Conservation (phyloP, 2,113 vertebrate genomes). For the Cyrtonyx montezumae region DNA sequence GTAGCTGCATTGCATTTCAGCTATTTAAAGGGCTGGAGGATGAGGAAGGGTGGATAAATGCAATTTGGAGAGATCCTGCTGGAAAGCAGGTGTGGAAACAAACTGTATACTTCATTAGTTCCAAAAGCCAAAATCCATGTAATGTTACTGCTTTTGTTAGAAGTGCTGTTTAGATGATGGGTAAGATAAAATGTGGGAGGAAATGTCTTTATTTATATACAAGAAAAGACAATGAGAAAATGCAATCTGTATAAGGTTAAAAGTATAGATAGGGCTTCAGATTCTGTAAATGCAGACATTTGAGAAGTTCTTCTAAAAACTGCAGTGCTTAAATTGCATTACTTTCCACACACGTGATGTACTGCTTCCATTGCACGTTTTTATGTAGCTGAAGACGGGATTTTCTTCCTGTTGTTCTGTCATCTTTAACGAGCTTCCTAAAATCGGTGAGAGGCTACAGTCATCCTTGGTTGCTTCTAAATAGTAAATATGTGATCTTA, state of each 20-base stretch:
- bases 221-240: background rate
- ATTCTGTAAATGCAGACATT: background rate
- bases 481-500: rapidly evolving
- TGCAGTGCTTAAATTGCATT: background rate
- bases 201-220: background rate
- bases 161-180: background rate
- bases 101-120: background rate
- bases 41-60: background rate
- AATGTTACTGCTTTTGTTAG: background rate
- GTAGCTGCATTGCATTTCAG: rapidly evolving
- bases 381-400: background rate
- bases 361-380: background rate
- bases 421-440: background rate
- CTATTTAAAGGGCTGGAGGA: background rate
- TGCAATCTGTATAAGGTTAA: background rate
- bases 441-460: background rate
- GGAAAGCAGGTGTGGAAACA: background rate
- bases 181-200: background rate
- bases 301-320: background rate
- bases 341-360: background rate
- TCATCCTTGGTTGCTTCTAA: background rate
- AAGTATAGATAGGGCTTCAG: background rate
- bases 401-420: background rate
- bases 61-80: background rate
- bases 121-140: background rate